Base-by-base conservation (phyloP, 2,888 invertebrate genomes). In the Meiosimyza platycephala region DNA sequence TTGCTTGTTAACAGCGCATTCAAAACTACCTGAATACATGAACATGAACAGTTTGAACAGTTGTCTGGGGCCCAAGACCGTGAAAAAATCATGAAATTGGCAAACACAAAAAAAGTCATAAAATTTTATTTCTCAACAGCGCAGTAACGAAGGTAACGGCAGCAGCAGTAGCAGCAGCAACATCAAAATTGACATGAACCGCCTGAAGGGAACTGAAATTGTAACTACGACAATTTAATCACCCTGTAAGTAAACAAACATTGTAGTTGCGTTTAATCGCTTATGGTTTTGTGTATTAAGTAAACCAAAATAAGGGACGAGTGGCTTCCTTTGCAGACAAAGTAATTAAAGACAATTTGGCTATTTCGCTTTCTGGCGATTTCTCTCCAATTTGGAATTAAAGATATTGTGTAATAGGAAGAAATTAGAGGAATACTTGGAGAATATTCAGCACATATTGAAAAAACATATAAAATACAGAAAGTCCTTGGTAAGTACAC, bases 101-200 rank as follows among this genome's bases (percentile, higher is more conserved):
- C 65, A 50, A 28, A 33, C 50, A 40, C 47, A 74, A 59, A 70
- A 72, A 68, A 59, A 65, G 71, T 73, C 71, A 73, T 75, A 75
- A 75, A 75, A 73, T 72, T 75, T 73, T 75, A 75, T 75, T 73
- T 68, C 54, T 22, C 73, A 63, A 55, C 72, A 60, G 69, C 64
- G 68, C 15, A 18, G 52, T 12, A 13, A 54, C 16, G 28, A 54
- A 62, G 62, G 63, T 63, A 69, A 70, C 40, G 62, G 70, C 22
- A 54, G 48, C 51, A 51, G 72, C 72, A n/a, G 63, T 63, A 69
- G 63, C 40, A 54, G 70, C 22, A 54, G 48, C 51, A 51, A 67
- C 72, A 66, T 54, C 65, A 66, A 66, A 72, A 65, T 67, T 72
- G 72, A 52, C 72, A 66, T 59, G n/a, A 1, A 40, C 6, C 40